Percentiles rank a stretch among this genome's conserved stretches.
These are phyloP conservation scores for Galagoides demidoff DNA, from an alignment of 2,797 vertebrate genomes.

Conservation along the genomic window DNA sequence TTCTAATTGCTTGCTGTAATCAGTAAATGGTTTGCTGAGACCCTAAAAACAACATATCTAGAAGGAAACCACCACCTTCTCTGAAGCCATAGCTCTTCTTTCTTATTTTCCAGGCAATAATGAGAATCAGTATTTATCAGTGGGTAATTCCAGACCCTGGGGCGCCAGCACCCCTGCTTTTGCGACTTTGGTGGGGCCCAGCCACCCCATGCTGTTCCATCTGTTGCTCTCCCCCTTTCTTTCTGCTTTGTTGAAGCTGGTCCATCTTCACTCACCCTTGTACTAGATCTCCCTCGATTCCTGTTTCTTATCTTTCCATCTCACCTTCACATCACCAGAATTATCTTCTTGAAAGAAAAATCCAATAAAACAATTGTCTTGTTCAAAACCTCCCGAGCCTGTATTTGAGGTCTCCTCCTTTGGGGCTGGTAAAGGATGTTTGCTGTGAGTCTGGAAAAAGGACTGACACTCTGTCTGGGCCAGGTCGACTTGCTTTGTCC, in stretches of 20 bases:
- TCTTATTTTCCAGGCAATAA: background rate
- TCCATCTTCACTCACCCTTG: fast-evolving
- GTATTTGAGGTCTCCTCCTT: background rate
- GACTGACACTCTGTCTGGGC: background rate
- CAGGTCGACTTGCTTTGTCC: background rate
- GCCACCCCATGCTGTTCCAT: no score
- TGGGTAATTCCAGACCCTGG: background rate
- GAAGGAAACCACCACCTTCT: background rate
- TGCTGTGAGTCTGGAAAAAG: background rate
- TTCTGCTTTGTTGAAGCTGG: background rate
- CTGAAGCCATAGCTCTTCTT: background rate
- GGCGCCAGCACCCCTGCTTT: fast-evolving
- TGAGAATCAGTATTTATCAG: background rate
- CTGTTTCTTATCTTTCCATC: background rate
- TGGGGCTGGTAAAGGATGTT: background rate
- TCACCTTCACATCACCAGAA: background rate
- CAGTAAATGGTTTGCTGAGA: background rate
- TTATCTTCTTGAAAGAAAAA: background rate
- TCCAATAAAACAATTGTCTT: background rate
- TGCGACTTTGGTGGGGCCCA: background rate
- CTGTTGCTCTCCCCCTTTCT: background rate
- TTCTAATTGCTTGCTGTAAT: background rate
- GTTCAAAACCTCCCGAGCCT: background rate
- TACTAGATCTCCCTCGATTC: background rate
- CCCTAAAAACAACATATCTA: background rate